Base-by-base conservation (phyloP, 2,888 invertebrate species). In the Drosophila mimetica region DNA sequence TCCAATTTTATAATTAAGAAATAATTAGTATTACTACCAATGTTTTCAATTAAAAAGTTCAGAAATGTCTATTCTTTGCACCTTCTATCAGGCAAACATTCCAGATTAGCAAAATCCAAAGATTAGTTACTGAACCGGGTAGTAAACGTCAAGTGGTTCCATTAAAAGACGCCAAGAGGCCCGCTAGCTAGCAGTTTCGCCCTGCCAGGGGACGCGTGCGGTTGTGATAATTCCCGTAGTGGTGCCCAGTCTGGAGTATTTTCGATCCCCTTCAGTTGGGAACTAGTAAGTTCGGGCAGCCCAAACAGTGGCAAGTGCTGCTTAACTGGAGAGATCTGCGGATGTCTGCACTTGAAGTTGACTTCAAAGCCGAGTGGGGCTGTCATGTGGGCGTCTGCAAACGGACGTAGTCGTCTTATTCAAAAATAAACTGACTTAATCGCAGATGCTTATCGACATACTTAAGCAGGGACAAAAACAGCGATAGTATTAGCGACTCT, bases 31-130 rank as follows among this genome's bases (percentile, higher is more conserved):
- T 22, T 22, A 6, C 22, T 22, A 22, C 22, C 6, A 7, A 25
- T 7, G 4, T 20, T 20, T 28, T 1, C 28, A 8, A 28, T 28
- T 9, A 28, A 28, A 8, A 8, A 28, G 11, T 4, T 11, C 11
- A 30, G 4, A 30, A 11, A 37, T 11, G 37, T 37, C 14, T 14
- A 16, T 16, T 14, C n/a, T 30, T 25, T 13, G 20, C 14, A 18
- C 30, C 9, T 1, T 6, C 13, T 32, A 47, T 32, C 69, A 34
- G 28, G 22, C 36, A 36, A 22, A 13, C 9, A 28, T 32, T 18
- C 18, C n/a, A 32, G 64, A 65, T 69, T 65, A 65, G 18, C 55
- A 0, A 67, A 65, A 67, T 54, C 46, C 46, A n/a, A 2, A 46
- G 64, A 69, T 65, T 44, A 64, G 41, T 41, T 41, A 13, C 7